A percentile compares a stretch with the other conserved stretches of the same genome.
Evolutionary conservation across 2,113 vertebrate species (phyloP).

Genomic region (Pachycephala philippinensis): DNA sequence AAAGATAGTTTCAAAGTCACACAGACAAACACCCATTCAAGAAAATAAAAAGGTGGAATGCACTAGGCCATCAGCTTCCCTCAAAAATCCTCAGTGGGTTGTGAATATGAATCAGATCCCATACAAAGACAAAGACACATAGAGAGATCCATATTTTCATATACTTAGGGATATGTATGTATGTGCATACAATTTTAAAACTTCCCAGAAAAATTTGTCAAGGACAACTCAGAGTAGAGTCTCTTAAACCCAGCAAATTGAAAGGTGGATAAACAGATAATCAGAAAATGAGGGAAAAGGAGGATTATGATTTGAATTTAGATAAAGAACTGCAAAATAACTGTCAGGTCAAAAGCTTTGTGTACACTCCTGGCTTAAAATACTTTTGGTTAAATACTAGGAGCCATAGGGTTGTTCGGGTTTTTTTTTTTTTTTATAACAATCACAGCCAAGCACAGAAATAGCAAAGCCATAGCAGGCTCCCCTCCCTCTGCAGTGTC

Average conservation of each 20-base stretch:
- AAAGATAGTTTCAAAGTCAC: not conserved
- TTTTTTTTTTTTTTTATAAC: not conserved
- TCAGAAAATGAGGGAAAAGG: not conserved
- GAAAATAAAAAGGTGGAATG: not conserved
- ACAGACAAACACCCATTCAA: rapidly evolving
- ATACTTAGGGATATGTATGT: rapidly evolving
- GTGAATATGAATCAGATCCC: not conserved
- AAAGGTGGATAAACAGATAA: not conserved
- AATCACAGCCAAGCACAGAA: not conserved
- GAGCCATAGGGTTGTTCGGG: not conserved
- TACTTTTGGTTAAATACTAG: not conserved
- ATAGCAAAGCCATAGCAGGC: not conserved
- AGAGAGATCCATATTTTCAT: not conserved
- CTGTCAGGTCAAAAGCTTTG: not conserved
- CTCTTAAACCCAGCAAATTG: not conserved
- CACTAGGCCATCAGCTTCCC: not conserved
- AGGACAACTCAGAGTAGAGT: not conserved
- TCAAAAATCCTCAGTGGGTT: not conserved
- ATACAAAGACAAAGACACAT: not conserved
- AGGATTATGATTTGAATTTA: not conserved
- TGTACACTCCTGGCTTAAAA: not conserved
- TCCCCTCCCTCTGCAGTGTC: not conserved
- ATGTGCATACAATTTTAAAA: not conserved
- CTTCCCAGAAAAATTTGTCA: not conserved
- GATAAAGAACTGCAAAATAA: not conserved